Percentiles rank a stretch among this genome's conserved stretches.
These are phyloP conservation scores for Orchesella cincta DNA, from an alignment of 1,140 invertebrate genomes.

Conservation along the genomic window DNA sequence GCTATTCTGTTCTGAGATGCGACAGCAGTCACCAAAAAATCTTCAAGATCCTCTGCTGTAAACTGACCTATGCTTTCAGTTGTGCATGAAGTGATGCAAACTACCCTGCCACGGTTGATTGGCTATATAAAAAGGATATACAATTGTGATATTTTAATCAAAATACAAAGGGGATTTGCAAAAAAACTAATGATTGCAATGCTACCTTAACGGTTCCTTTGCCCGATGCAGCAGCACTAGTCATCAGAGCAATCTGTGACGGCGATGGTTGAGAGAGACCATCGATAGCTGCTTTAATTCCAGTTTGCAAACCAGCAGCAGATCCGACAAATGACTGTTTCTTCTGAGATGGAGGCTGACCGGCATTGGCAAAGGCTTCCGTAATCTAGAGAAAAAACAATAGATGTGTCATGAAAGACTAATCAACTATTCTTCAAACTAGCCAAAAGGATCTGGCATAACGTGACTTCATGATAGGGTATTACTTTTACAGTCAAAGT, in stretches of 20 bases:
- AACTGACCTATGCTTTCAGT: conserved; percentile 64
- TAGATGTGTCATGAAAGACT: neutral
- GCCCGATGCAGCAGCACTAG: neutral
- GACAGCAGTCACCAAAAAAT: conserved; percentile 76
- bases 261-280: conserved; percentile 67
- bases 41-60: conserved; percentile 71
- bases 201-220: neutral
- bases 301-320: conserved; percentile 54
- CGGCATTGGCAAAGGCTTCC: conserved; percentile 71
- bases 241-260: conserved; percentile 14
- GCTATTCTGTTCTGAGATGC: conserved; percentile 78
- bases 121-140: conserved; percentile 53
- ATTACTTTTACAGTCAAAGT: neutral
- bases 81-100: conserved; percentile 82
- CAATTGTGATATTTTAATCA: neutral
- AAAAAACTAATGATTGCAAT: neutral
- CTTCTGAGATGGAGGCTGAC: conserved; percentile 63
- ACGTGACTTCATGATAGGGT: no score
- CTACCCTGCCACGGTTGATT: conserved; percentile 75
- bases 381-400: conserved; percentile 61
- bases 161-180: neutral
- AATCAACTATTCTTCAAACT: neutral
- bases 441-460: no score
- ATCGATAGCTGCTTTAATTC: conserved; percentile 82
- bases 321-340: conserved; percentile 1